Evolutionary conservation across 53 echinoderm and acorn worm genomes (phyloP), one percentile per base, ranked within the genome.

Genomic region (Mesocentrotus franciscanus): DNA sequence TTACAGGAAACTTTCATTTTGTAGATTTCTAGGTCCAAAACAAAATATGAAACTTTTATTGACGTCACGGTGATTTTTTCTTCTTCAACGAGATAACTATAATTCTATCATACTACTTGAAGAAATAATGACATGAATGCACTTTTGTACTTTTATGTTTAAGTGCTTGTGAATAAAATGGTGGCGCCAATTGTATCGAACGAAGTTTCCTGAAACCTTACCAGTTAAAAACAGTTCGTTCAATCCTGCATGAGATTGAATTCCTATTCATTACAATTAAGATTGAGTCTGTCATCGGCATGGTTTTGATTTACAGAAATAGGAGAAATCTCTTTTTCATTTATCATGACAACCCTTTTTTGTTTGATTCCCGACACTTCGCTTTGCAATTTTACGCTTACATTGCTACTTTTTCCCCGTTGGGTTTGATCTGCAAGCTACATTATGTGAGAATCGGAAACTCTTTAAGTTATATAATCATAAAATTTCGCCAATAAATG

Each of bases 241-340:
- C 55, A 55, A 20, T 87, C 29, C 58, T n/a, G 12, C 56, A 87
- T n/a, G 1, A 58, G 58, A 59, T 87, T 58, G 58, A 87, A 87
- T 87, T 84, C 84, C 17, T 49, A 84, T 84, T 85, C 87, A 58
- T 87, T 58, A 87, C 58, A 85, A 22, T 55, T 22, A 85, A 85
- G 22, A 85, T 87, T 56, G 57, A 58, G 58, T 11, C 87, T 87
- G 58, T 27, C 87, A 87, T 87, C 49, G 18, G 26, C 58, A 57
- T 87, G 87, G 87, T 87, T 56, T 87, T 57, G 87, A 87, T 87
- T 87, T 87, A 59, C 87, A 87, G 57, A 58, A 58, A 87, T 58
- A 12, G 29, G 58, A 87, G 87, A 57, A 87, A 57, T 87, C 56
- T 59, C 1, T 24, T 14, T 87, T 58, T 56, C 87, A 42, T 22